These are phyloP conservation scores for Budorcas taxicolor DNA, from an alignment of 2,113 vertebrate species.

Conservation along the genomic window DNA sequence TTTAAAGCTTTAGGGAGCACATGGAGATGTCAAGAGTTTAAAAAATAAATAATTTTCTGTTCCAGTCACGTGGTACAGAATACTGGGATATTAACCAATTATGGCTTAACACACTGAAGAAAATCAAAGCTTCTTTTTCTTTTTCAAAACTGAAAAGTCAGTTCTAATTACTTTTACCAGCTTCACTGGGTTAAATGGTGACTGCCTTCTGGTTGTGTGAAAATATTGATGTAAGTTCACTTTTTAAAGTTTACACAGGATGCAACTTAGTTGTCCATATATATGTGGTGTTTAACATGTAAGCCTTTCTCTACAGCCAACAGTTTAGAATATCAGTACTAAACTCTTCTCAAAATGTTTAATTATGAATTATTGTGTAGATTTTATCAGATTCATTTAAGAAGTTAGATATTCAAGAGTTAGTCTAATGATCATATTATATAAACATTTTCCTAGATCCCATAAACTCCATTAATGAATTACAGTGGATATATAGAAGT, in stretches of 20 bases:
- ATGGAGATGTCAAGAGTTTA: background rate
- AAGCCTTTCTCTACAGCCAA: background rate
- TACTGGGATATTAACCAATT: background rate
- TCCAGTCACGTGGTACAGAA: background rate
- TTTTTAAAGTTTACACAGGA: background rate
- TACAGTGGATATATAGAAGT: background rate
- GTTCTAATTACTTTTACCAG: background rate
- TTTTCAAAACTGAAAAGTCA: background rate
- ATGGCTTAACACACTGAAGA: background rate
- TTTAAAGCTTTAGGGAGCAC: background rate
- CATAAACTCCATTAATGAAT: background rate
- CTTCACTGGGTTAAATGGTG: background rate
- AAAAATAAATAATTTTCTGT: background rate
- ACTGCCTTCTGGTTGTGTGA: background rate
- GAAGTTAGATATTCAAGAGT: background rate
- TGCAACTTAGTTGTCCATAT: background rate
- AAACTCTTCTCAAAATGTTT: slow-evolving; percentile 15
- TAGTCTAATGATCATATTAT: background rate
- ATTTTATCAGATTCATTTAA: background rate
- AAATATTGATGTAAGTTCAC: background rate
- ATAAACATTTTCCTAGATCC: background rate
- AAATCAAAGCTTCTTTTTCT: background rate
- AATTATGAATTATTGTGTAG: background rate
- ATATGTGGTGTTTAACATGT: background rate
- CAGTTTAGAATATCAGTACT: background rate